Base-by-base conservation (phyloP, 1,140 invertebrate species). In the Papilio machaon region DNA sequence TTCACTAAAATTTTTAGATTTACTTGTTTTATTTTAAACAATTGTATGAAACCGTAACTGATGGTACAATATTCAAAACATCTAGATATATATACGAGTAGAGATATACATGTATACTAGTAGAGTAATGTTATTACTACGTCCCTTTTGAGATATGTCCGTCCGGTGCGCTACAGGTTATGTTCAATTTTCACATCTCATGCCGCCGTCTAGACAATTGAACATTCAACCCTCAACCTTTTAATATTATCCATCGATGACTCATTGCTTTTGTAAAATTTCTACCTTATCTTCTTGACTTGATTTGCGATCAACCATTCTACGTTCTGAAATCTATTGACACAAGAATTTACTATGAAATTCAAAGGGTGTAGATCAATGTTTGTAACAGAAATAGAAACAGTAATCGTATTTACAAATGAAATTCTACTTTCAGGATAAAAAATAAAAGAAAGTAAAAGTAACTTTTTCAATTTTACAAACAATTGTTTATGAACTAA, bases 161-260 rank as follows among this genome's bases (percentile, higher is more conserved):
- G 77, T 64, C n/a, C 77, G 46, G 58, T 46, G 58, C 38, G 8
- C 30, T 73, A 49, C 77, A 79, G 54, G 67, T 67, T 79, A 67
- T 35, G 77, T 23, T n/a, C 77, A 79, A 67, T 79, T 67, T 78
- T 78, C 76, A 60, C 76, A 78, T 78, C 76, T 79, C 77, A 58
- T 23, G 38, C 38, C n/a, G 76, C 38, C 77, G 60, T 43, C 17
- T 43, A 79, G 58, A 67, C 77, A 79, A 79, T 67, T 60, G 76
- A 19, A 78, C 76, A 47, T 67, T 67, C 58, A 67, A 47, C 58
- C 43, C 38, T 79, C 58, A 79, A 79, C 77, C 19, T 64, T 60
- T 15, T 19, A 30, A 70, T 67, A 79, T 79, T 43, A 67, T 64
- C 76, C 76, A 67, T 79, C 43, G 58, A 35, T 78, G 54, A 60